A percentile compares a stretch with the other conserved stretches of the same genome.
Conservation (phyloP, 2,113 vertebrate genomes). For the Otus sunia region DNA sequence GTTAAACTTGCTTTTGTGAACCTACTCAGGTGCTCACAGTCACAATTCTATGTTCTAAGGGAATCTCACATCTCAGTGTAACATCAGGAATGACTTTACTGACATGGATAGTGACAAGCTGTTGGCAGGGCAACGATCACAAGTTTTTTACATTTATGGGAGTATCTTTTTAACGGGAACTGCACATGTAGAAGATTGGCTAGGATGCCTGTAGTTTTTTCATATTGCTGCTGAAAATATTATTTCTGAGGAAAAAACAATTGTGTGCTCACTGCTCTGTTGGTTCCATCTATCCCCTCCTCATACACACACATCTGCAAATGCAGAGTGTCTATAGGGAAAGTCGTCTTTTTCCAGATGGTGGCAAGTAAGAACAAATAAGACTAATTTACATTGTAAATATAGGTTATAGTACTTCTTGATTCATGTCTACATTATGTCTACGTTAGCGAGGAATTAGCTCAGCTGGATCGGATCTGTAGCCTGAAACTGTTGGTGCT, state of each 20-base stretch:
- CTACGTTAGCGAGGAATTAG: not conserved
- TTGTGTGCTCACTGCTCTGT: not conserved
- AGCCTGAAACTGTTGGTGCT: not conserved
- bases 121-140: not conserved
- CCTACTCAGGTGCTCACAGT: not conserved
- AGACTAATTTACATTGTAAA: not conserved
- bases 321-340: not conserved
- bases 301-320: not conserved
- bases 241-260: not conserved
- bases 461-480: not conserved
- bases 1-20: constrained; percentile 3
- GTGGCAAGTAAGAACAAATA: not conserved
- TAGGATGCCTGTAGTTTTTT: not conserved
- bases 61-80: not conserved
- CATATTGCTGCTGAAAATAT: not conserved
- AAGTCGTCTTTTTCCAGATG: not conserved
- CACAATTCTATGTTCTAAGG: not conserved
- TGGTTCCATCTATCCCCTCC: not conserved
- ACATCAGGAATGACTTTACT: not conserved
- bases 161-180: not conserved
- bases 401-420: not conserved
- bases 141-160: not conserved
- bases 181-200: not conserved
- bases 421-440: not conserved
- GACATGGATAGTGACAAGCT: not conserved